Conservation (phyloP, 2,888 invertebrate genomes). For the Linnaemya tessellans region DNA sequence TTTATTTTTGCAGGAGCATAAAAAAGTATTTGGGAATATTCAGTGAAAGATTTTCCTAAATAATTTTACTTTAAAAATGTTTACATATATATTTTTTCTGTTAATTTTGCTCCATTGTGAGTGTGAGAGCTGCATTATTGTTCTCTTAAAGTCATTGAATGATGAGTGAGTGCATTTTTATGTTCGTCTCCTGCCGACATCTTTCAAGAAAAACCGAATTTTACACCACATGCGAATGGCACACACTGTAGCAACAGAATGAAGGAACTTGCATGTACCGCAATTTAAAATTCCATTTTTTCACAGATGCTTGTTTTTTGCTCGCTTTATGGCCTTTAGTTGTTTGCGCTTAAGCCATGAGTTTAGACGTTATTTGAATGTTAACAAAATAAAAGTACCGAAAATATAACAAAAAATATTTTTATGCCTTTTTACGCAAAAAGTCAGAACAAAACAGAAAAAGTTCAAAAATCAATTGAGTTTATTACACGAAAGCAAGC, state of each 20-base stretch:
- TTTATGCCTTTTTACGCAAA: conserved; percentile 26
- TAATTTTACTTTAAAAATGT: neutral
- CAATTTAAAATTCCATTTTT: conserved; percentile 31
- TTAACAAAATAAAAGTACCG: conserved; percentile 8
- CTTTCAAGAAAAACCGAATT: conserved; percentile 39
- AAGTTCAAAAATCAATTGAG: conserved; percentile 63
- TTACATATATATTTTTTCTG: neutral
- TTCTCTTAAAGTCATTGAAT: conserved; percentile 42
- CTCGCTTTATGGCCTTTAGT: conserved; percentile 54
- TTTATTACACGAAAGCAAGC: conserved; percentile 46
- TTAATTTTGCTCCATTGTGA: neutral
- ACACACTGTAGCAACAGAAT: neutral
- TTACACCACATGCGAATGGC: conserved; percentile 10
- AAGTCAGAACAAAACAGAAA: conserved; percentile 19
- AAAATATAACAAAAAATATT: conserved; percentile 11
- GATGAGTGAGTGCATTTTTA: conserved; percentile 41
- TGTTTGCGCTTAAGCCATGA: conserved; percentile 63
- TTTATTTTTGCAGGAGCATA: neutral
- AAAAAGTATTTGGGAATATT: neutral
- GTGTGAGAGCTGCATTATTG: conserved; percentile 36
- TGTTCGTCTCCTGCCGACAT: conserved; percentile 48
- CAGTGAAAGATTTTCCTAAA: neutral
- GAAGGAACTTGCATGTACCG: neutral
- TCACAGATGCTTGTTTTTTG: conserved; percentile 59
- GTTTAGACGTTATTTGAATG: conserved; percentile 64